Conservation (phyloP, 2,888 invertebrate genomes). For the Tanaodytes sp. region DNA sequence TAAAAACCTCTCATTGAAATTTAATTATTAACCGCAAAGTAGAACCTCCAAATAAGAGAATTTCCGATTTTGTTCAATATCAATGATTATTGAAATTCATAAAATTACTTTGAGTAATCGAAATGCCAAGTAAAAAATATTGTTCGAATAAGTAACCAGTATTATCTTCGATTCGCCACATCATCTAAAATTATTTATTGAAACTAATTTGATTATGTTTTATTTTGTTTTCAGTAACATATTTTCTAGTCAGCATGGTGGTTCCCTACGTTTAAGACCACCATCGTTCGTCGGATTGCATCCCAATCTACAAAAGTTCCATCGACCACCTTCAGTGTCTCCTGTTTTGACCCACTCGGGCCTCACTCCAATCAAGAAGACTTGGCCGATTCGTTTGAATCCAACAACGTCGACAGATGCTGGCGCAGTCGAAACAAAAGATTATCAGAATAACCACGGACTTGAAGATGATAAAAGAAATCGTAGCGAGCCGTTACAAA, state of each 20-base stretch:
- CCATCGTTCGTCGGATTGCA: conserved; percentile 63
- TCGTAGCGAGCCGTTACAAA: conserved; percentile 43
- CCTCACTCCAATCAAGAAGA: conserved; percentile 54
- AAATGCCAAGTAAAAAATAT: too few species aligned
- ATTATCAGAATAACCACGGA: background rate
- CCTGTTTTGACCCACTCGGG: conserved; percentile 56
- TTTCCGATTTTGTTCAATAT: too few species aligned
- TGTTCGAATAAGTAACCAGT: too few species aligned
- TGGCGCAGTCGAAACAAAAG: background rate
- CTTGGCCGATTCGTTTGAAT: conserved; percentile 66
- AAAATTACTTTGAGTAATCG: too few species aligned
- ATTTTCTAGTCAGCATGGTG: conserved; percentile 58
- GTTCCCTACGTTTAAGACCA: conserved; percentile 61
- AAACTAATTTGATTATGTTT: too few species aligned
- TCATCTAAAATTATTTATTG: too few species aligned
- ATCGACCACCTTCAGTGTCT: conserved; percentile 57
- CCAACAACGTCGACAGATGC: conserved; percentile 42
- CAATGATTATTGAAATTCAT: too few species aligned
- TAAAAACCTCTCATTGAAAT: too few species aligned
- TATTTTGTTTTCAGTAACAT: too few species aligned
- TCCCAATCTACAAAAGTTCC: conserved; percentile 64
- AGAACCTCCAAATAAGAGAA: too few species aligned
- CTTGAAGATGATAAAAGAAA: conserved; percentile 1
- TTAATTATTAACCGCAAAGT: too few species aligned
- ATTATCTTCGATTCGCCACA: too few species aligned